These are phyloP conservation scores for Capreolus pygargus DNA, from an alignment of 2,113 vertebrate species.

Conservation along the genomic window DNA sequence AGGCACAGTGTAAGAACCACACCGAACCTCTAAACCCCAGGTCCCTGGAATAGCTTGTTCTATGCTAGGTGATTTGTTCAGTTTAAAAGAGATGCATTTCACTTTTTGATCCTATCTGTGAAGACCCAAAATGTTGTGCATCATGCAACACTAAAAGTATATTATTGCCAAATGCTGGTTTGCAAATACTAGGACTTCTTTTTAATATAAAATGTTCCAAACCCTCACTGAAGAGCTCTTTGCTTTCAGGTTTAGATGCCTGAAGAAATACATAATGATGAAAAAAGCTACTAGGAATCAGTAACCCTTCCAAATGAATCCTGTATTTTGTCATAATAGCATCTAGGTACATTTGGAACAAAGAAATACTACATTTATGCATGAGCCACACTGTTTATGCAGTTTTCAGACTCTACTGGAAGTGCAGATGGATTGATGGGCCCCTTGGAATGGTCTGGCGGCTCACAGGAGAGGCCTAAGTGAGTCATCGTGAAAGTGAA, in stretches of 20 bases:
- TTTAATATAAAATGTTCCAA: conserved; percentile 3
- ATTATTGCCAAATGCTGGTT: not conserved
- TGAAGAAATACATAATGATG: not conserved
- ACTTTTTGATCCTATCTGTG: not conserved
- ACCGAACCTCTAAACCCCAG: not conserved
- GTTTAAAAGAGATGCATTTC: not conserved
- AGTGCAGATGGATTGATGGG: not conserved
- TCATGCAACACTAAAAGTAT: not conserved
- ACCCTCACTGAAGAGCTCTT: not conserved
- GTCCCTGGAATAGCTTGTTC: not conserved
- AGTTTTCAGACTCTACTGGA: not conserved
- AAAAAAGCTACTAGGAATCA: conserved; percentile 26
- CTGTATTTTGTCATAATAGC: not conserved
- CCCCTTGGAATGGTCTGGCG: not conserved
- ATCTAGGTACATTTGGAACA: conserved; percentile 13
- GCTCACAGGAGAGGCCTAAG: not conserved
- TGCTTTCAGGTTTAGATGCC: not conserved
- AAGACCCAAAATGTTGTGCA: not conserved
- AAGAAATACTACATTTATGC: not conserved
- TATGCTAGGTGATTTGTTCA: not conserved
- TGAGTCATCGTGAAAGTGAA: not conserved
- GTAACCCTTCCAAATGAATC: not conserved
- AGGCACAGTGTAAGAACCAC: not conserved
- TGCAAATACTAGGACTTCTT: not conserved
- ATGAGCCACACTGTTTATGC: not conserved